Conservation (phyloP, 2,797 vertebrate genomes). For the Eospalax fontanierii region DNA sequence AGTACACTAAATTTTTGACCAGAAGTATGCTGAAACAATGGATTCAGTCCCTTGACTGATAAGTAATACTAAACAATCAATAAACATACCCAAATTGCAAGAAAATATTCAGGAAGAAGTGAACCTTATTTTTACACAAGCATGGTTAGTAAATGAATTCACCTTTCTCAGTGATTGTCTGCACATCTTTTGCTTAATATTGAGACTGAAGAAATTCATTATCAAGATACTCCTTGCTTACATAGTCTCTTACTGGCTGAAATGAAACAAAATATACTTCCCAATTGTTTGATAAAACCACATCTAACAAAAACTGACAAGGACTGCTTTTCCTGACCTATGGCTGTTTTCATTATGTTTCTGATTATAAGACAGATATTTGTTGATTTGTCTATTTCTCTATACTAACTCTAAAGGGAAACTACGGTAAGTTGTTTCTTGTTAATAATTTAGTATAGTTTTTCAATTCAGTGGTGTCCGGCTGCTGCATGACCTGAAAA, state of each 20-base stretch:
- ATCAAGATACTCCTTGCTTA: conserved; percentile 77
- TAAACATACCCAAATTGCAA: conserved; percentile 69
- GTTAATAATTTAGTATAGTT: conserved; percentile 78
- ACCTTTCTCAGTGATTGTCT: conserved; percentile 64
- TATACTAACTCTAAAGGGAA: conserved; percentile 69
- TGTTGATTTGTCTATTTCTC: conserved; percentile 19
- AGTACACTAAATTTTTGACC: conserved; percentile 8
- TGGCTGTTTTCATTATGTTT: conserved; percentile 73
- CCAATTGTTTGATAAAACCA: conserved; percentile 80
- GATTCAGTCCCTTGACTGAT: conserved; percentile 75
- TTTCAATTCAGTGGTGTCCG: conserved; percentile 56
- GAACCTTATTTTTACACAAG: conserved; percentile 61
- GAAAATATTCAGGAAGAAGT: conserved; percentile 72
- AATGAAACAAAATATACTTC: conserved; percentile 67
- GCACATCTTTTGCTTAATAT: conserved; percentile 73
- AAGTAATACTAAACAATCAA: conserved; percentile 79
- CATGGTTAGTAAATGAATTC: conserved; percentile 39
- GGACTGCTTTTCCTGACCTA: conserved; percentile 69
- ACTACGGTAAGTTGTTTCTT: conserved; percentile 63
- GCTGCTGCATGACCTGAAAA: conserved; percentile 62
- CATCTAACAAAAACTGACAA: conserved; percentile 51
- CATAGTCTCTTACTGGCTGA: conserved; percentile 68
- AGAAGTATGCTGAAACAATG: conserved; percentile 67
- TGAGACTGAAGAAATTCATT: conserved; percentile 73
- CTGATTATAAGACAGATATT: conserved; percentile 48